Percentiles rank a stretch among this genome's conserved stretches.
Conservation (phyloP, 2,888 invertebrate species). For the Epirrita christyi region DNA sequence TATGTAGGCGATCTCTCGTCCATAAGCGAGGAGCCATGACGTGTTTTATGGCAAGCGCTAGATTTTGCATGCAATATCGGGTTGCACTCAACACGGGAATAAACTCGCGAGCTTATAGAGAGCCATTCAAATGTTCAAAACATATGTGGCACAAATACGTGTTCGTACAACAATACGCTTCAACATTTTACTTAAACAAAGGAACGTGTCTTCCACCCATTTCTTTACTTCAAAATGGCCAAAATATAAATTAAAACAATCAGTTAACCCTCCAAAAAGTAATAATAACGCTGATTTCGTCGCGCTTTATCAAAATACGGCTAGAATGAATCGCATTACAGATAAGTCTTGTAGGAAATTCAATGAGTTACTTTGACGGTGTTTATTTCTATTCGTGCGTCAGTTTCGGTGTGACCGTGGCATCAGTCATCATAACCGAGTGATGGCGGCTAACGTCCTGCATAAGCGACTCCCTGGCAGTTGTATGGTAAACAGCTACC, state of each 20-base stretch:
- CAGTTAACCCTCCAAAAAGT: background rate
- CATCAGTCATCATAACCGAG: constrained; percentile 34
- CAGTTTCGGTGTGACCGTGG: constrained; percentile 15
- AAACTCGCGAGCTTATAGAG: constrained; percentile 4
- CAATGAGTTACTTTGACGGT: background rate
- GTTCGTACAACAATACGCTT: background rate
- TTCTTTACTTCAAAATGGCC: too few species aligned
- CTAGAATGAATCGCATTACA: background rate
- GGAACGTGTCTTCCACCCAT: too few species aligned
- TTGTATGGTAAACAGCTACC: constrained; percentile 75
- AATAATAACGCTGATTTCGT: background rate
- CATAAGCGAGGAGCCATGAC: constrained; percentile 47
- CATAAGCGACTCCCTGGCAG: constrained; percentile 64
- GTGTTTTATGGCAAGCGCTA: constrained; percentile 57
- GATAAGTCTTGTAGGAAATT: background rate
- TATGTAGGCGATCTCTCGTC: constrained; percentile 49
- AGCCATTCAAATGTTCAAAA: background rate
- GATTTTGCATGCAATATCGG: constrained; percentile 62
- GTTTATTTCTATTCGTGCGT: constrained; percentile 1
- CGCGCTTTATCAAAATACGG: background rate
- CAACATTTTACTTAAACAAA: background rate
- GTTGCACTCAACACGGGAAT: constrained; percentile 30
- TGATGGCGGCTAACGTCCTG: constrained; percentile 50
- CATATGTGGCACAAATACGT: background rate
- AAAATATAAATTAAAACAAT: too few species aligned